A percentile compares a stretch with the other conserved stretches of the same genome.
Conservation (phyloP, 2,888 invertebrate species). For the Physocephala rufipes region DNA sequence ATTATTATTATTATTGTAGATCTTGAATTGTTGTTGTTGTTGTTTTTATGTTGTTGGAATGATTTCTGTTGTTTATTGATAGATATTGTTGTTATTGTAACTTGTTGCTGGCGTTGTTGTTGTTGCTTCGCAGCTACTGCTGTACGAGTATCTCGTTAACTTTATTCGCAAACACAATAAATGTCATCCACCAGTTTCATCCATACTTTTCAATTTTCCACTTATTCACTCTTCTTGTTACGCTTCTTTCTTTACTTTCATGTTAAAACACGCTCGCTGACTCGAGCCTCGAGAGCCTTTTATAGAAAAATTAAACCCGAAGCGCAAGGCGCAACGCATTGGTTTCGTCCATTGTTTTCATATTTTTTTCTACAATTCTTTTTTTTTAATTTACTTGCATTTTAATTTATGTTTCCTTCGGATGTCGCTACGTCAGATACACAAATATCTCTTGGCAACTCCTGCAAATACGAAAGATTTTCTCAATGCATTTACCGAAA, state of each 20-base stretch:
- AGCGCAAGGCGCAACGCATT: constrained; percentile 16
- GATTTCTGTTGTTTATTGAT: not conserved
- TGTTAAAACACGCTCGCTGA: too few relatives aligned
- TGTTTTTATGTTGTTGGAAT: not conserved
- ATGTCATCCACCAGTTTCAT: constrained; percentile 24
- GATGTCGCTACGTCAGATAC: not conserved
- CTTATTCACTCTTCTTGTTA: too few relatives aligned
- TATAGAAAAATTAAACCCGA: constrained; percentile 31
- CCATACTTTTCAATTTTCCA: not conserved
- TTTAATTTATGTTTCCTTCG: not conserved
- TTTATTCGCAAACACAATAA: constrained; percentile 35
- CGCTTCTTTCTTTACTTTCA: too few relatives aligned
- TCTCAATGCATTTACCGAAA: too few relatives aligned
- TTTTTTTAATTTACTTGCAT: too few relatives aligned
- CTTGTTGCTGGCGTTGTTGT: constrained; percentile 16
- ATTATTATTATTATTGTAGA: too few relatives aligned
- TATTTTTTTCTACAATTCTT: too few relatives aligned
- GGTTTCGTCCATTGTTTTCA: constrained; percentile 1
- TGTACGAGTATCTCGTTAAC: constrained; percentile 28
- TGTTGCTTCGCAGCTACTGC: constrained; percentile 12
- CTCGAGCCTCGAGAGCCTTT: constrained; percentile 26
- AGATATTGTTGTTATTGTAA: constrained; percentile 7
- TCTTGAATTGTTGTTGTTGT: constrained; percentile 29
- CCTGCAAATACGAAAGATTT: too few relatives aligned
- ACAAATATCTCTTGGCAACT: not conserved